A percentile compares a stretch with the other conserved stretches of the same genome.
These are phyloP conservation scores for Cantharis rustica DNA, from an alignment of 2,888 invertebrate species.

Conservation along the genomic window DNA sequence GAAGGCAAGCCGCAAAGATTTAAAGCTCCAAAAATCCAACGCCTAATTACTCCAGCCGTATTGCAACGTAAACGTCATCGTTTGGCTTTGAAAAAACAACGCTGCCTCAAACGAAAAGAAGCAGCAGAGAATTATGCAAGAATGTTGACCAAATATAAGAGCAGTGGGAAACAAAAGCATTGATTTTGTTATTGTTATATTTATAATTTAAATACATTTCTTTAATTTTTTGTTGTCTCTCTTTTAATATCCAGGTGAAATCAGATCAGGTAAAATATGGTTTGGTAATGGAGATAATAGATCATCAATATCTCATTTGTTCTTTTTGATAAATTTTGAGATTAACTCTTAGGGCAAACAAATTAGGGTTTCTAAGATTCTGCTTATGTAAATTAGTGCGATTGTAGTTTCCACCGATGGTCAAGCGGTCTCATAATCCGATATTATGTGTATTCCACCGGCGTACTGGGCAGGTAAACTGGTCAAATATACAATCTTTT, in stretches of 20 bases:
- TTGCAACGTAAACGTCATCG: slow-evolving; percentile 89
- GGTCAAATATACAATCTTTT: no score
- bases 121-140: slow-evolving; percentile 91
- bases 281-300: no score
- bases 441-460: no score
- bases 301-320: no score
- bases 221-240: not conserved
- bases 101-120: slow-evolving; percentile 80
- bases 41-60: slow-evolving; percentile 88
- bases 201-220: not conserved
- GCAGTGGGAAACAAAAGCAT: not conserved
- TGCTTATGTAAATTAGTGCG: no score
- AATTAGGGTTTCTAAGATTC: no score
- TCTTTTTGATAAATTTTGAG: no score
- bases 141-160: slow-evolving; percentile 81
- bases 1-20: slow-evolving; percentile 76
- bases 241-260: not conserved
- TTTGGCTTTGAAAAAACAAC: slow-evolving; percentile 84
- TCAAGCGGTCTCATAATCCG: no score
- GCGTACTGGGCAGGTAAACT: no score
- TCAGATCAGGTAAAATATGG: not conserved
- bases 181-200: not conserved
- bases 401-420: no score
- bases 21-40: slow-evolving; percentile 94
- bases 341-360: no score